Base-by-base conservation (phyloP, 1,140 invertebrate genomes). In the Eupeodes corollae region DNA sequence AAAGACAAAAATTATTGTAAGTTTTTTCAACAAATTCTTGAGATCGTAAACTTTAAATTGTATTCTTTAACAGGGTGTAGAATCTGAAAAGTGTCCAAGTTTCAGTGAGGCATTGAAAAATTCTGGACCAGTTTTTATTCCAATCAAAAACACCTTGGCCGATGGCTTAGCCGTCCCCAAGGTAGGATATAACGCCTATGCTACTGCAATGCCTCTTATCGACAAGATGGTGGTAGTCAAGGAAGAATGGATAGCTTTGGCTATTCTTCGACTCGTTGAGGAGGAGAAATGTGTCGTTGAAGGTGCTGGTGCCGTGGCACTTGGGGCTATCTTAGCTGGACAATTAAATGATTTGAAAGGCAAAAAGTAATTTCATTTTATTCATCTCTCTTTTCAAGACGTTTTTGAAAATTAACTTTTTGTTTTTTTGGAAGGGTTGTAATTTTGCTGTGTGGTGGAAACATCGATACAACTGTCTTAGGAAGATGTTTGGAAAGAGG, bases 221-320 rank as follows among this genome's bases (percentile, higher is more conserved):
- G 91, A 95, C 67, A 89, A 85, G 75, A 74, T 92, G 75, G 80
- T 91, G 35, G 78, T 84, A 16, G 84, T 89, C 1, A 82, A 80
- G 51, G 85, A 89, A 63, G 83, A 86, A 65, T 88, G 81, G 78
- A 90, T 96, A 39, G 91, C 92, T 1, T 78, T 93, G 51, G 80
- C 90, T 5, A 94, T 96, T 51, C 67, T 95, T 32, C 76, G 86
- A 15, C 67, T 95, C 39, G 78, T 93, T 5, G 91, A 96, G 69
- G 75, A 83, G 47, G 91, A 94, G 67, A 95, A 96, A 66, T 88
- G 86, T 52, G 89, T 96, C 2, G 89, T 95, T 2, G 92, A 96
- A 69, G 92, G 88, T 1, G 91, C 88, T 2, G 92, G 91, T 1
- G 92, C 91, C 0, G 78, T 81, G 12, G 88, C 87, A 1, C 68